phyloP scores from a whole-genome alignment of 2,888 invertebrate genomes.

The Apamea anceps region DNA sequence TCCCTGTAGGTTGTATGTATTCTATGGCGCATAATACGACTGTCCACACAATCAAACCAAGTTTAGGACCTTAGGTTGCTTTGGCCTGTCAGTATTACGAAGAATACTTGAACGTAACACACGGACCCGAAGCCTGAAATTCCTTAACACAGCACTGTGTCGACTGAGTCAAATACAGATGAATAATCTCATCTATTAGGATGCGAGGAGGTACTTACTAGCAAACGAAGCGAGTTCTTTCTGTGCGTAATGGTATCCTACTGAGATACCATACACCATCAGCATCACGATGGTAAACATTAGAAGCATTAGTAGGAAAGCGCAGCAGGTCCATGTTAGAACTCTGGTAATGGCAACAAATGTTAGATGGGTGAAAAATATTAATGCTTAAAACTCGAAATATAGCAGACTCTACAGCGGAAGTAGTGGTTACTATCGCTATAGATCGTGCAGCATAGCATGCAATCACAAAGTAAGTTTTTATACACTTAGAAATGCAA shows the following conservation, averaged over 20 bases:
- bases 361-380: neutral
- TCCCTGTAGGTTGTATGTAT: neutral
- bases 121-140: neutral
- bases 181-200: neutral
- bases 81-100: neutral
- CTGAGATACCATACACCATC: conserved; percentile 86
- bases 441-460: neutral
- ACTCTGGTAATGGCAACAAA: conserved; percentile 72
- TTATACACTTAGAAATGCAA: neutral
- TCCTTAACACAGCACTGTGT: neutral
- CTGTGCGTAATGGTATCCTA: conserved; percentile 87
- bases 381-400: neutral
- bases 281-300: conserved; percentile 81
- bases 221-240: conserved; percentile 85
- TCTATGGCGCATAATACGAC: neutral
- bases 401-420: neutral
- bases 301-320: conserved; percentile 81
- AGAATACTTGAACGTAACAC: neutral
- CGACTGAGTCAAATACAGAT: no score
- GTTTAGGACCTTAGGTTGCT: no score
- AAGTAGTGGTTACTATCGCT: neutral
- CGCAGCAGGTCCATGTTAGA: conserved; percentile 85
- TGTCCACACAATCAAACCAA: neutral
- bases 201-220: conserved; percentile 70
- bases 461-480: neutral